A percentile compares a stretch with the other conserved stretches of the same genome.
Conservation (phyloP, 2,113 vertebrate species). For the Sterna hirundo region DNA sequence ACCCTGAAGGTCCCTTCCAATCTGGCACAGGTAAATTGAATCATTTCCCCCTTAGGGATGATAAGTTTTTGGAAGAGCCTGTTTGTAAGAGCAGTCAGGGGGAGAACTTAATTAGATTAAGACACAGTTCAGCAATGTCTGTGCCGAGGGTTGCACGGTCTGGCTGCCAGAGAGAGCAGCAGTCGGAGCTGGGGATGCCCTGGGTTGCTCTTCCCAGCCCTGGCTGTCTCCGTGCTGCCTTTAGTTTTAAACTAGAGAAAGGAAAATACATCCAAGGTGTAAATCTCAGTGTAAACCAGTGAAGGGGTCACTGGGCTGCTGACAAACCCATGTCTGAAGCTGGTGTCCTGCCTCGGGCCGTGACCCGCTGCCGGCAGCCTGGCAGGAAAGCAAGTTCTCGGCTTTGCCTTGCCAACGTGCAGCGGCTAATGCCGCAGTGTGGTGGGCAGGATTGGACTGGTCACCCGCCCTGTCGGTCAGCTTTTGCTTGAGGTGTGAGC, state of each 20-base stretch:
- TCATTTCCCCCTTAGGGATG: not conserved
- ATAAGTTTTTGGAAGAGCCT: not conserved
- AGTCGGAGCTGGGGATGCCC: not conserved
- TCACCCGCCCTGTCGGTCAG: not conserved
- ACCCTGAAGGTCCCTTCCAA: not conserved
- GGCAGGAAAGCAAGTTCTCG: not conserved
- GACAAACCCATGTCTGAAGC: fast-evolving
- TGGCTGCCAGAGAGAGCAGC: not conserved
- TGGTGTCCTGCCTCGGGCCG: not conserved
- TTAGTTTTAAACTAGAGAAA: not conserved
- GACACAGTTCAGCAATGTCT: not conserved
- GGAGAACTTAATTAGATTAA: not conserved
- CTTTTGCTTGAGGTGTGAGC: not conserved
- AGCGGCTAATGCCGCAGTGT: not conserved
- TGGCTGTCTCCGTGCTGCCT: not conserved
- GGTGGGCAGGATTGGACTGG: not conserved
- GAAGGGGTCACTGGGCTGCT: not conserved
- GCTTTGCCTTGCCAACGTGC: not conserved
- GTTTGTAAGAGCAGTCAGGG: not conserved
- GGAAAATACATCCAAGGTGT: not conserved
- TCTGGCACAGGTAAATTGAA: constrained; percentile 1
- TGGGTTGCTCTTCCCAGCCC: not conserved
- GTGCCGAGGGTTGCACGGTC: not conserved
- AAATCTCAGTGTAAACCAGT: not conserved
- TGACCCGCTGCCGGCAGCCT: fast-evolving